Conservation (phyloP, 2,797 vertebrate species). For the Tachyglossus aculeatus region DNA sequence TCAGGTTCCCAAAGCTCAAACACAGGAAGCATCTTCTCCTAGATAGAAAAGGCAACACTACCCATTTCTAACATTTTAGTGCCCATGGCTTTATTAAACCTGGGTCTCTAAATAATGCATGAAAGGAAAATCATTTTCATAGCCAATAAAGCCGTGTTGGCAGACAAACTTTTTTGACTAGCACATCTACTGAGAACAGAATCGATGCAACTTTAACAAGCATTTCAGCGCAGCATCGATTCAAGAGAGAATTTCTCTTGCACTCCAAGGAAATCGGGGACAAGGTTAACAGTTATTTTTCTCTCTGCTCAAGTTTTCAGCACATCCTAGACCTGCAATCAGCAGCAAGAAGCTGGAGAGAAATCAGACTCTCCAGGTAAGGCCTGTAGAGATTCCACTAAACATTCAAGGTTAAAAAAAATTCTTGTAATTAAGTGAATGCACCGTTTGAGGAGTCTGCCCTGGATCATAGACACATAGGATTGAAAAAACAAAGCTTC, state of each 20-base stretch:
- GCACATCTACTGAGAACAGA: conserved; percentile 12
- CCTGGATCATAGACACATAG: no score
- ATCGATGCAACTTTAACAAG: conserved; percentile 7
- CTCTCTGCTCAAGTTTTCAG: conserved; percentile 13
- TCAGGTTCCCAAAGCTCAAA: background rate
- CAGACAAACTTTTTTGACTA: conserved; percentile 24
- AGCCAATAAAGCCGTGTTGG: conserved; percentile 28
- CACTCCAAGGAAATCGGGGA: conserved; percentile 26
- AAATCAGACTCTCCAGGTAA: background rate
- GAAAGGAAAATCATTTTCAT: conserved; percentile 42
- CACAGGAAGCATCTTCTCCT: background rate
- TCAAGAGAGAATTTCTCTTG: background rate
- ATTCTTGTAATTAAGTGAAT: background rate
- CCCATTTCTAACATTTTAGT: conserved; percentile 17
- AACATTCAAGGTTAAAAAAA: background rate
- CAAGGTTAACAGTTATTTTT: conserved; percentile 25
- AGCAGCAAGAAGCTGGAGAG: background rate
- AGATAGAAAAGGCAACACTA: background rate
- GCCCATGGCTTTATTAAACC: conserved; percentile 35
- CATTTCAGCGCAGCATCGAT: background rate
- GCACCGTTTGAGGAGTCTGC: no score
- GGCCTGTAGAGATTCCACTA: background rate
- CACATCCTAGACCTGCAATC: background rate
- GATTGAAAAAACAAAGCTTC: no score
- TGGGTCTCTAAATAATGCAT: conserved; percentile 37